Evolutionary conservation across 2,888 invertebrate genomes (phyloP), one percentile per base, ranked within the genome.

Genomic region (Sepioteuthis lessoniana): DNA sequence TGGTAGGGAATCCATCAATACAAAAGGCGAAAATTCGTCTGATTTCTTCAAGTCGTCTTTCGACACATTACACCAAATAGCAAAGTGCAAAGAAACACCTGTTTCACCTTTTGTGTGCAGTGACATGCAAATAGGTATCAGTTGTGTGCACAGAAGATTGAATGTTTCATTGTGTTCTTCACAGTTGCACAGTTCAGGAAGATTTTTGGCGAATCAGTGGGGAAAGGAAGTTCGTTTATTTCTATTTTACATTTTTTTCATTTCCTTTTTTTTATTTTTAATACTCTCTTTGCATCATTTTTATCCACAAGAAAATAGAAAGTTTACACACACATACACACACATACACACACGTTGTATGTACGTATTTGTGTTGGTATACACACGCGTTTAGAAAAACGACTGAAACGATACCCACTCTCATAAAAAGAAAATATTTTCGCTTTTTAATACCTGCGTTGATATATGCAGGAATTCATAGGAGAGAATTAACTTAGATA

Each of bases 101-200:
- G 76, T 76, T 76, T 76, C n/a, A 76, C 76, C 76, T n/a, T 76
- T 76, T 76, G 76, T 76, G 76, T n/a, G 76, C n/a, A n/a, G 31
- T 76, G 10, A 76, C n/a, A 76, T 76, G n/a, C 76, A 76, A 76
- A 76, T 76, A 31, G n/a, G 76, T n/a, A 76, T 13, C 31, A 19
- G 8, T 76, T n/a, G 7, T 8, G n/a, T 2, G 16, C 31, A 76
- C 10, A 76, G 31, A n/a, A 8, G 76, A 10, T 76, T 19, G n/a
- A n/a, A 76, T n/a, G 16, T n/a, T 76, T 13, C n/a, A 76, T 76
- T 76, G 76, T n/a, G 76, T n/a, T 76, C n/a, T 76, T 31, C n/a
- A 10, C 76, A 76, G 31, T n/a, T n/a, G 76, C 16, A 5, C 76
- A n/a, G n/a, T 10, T n/a, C 13, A 31, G n/a, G 76, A 76, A 76